phyloP scores from a whole-genome alignment of 2,113 vertebrate species.

The Ctenomys sociabilis region DNA sequence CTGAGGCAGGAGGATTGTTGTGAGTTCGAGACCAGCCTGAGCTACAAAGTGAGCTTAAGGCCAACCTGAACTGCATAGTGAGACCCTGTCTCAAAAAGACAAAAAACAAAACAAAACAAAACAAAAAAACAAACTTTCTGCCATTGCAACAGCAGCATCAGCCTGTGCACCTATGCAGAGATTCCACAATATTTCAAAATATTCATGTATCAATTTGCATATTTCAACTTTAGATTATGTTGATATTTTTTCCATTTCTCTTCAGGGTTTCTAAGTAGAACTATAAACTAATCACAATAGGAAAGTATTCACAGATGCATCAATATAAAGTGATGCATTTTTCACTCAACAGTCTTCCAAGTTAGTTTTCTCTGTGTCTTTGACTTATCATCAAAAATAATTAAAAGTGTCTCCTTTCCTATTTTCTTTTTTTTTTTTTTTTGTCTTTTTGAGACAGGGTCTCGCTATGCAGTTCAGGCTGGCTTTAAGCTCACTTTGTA shows the following conservation, averaged over 20 bases:
- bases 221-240: slow-evolving; percentile 54
- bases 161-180: background rate
- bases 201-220: slow-evolving; percentile 46
- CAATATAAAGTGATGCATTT: slow-evolving; percentile 31
- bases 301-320: background rate
- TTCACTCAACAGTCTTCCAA: slow-evolving; percentile 26
- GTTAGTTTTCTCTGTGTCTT: slow-evolving; percentile 26
- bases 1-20: too few relatives aligned
- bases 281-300: background rate
- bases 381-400: background rate
- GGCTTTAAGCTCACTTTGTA: too few relatives aligned
- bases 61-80: too few relatives aligned
- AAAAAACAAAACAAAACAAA: too few relatives aligned
- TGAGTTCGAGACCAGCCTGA: too few relatives aligned
- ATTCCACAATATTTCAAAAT: slow-evolving; percentile 58
- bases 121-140: slow-evolving; percentile 48
- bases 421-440: too few relatives aligned
- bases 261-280: slow-evolving; percentile 46
- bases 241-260: slow-evolving; percentile 36
- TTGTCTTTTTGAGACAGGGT: too few relatives aligned
- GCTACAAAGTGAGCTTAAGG: too few relatives aligned
- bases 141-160: background rate
- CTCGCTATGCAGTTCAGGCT: too few relatives aligned
- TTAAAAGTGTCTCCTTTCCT: slow-evolving; percentile 12
- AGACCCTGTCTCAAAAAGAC: too few relatives aligned